Conservation (phyloP, 2,797 vertebrate genomes). For the Melanitta fusca region DNA sequence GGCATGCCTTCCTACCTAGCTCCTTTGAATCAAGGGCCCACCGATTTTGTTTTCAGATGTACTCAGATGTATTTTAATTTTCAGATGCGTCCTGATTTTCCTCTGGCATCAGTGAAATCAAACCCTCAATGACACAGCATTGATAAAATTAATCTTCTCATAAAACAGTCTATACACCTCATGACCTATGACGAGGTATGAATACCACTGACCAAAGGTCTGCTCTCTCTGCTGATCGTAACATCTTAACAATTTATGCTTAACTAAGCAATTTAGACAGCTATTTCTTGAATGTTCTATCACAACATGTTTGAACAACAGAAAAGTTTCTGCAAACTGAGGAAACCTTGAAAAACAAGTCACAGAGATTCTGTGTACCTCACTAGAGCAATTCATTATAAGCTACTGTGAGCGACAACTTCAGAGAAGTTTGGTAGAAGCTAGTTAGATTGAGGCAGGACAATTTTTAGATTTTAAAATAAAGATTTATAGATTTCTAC, state of each 20-base stretch:
- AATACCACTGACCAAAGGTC: background rate
- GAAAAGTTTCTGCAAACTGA: background rate
- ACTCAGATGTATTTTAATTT: background rate
- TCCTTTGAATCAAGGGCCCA: background rate
- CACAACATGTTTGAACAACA: background rate
- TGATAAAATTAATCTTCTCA: background rate
- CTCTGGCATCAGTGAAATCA: background rate
- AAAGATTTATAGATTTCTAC: too few relatives aligned
- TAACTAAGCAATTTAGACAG: background rate
- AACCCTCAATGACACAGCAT: background rate
- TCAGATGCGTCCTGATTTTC: background rate
- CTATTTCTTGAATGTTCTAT: background rate
- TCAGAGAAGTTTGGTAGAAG: background rate
- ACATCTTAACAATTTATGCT: background rate
- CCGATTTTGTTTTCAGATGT: background rate
- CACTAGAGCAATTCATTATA: background rate
- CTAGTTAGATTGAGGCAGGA: too few relatives aligned
- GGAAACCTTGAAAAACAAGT: background rate
- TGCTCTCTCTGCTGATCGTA: background rate
- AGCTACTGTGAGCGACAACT: background rate
- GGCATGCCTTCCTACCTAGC: background rate
- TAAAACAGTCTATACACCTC: background rate
- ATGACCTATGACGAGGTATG: background rate
- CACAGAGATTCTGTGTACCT: background rate
- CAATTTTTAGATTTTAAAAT: too few relatives aligned